Evolutionary conservation across 1,140 invertebrate genomes (phyloP), one percentile per base, ranked within the genome.

Genomic region (Drusus annulatus): DNA sequence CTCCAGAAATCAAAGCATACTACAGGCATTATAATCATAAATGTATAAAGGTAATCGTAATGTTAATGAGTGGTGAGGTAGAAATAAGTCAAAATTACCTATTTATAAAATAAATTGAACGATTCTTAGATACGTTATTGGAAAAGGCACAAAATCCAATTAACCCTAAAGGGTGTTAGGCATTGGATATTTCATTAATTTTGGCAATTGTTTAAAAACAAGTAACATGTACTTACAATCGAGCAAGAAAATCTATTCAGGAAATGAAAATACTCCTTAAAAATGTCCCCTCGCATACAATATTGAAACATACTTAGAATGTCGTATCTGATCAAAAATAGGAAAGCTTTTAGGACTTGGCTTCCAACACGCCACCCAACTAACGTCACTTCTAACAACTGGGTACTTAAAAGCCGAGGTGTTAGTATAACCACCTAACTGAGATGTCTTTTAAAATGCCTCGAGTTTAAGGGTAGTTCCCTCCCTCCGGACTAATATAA

Each of bases 221-320:
- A 58, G 21, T 63, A 63, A 25, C 8, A 1, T 16, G 21, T 62
- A 62, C 58, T 19, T 62, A 21, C n/a, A 25, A 51, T 71, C 68
- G 36, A 10, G 31, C 10, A 8, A 6, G 6, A 23, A 17, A 51
- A 71, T 71, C 68, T 71, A 36, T 71, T 50, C n/a, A 71, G 68
- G 68, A 71, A 71, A 71, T 71, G 45, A 25, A 71, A 51, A 71
- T 71, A 71, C 52, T 71, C 5, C 19, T 50, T 71, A 23, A 71
- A 71, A 71, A 71, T 71, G 23, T 52, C 52, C 68, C 68, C 68
- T 71, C n/a, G 68, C 28, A 21, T 4, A 17, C 45, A 6, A 17
- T 71, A 71, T 71, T 71, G 68, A 71, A 71, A 71, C 68, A 71
- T 21, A 71, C 52, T 71, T 71, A 52, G 31, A 71, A 71, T 71